Percentiles rank a stretch among this genome's conserved stretches.
These are phyloP conservation scores for Eudemis profundana DNA, from an alignment of 2,888 invertebrate species.

Conservation along the genomic window DNA sequence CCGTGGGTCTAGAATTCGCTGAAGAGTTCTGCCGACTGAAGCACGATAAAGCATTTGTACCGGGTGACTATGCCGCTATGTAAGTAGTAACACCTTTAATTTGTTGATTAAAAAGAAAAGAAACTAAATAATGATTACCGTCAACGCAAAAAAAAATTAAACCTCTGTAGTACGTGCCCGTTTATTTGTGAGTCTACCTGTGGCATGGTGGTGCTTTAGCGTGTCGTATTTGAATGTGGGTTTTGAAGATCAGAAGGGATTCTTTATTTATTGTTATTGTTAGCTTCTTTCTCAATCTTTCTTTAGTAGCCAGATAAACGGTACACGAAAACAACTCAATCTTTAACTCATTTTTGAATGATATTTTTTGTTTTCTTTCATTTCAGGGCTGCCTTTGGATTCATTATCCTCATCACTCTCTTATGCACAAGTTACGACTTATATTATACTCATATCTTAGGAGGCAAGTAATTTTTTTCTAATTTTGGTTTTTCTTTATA, in stretches of 20 bases:
- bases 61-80: slow-evolving; percentile 71
- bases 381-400: slow-evolving; percentile 54
- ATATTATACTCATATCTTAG: slow-evolving; percentile 49
- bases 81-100: slow-evolving; percentile 55
- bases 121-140: too few relatives aligned
- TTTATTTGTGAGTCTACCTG: too few relatives aligned
- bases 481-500: not conserved
- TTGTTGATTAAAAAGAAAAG: not conserved
- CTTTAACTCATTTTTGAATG: too few relatives aligned
- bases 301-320: too few relatives aligned
- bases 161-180: too few relatives aligned
- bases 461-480: slow-evolving; percentile 52
- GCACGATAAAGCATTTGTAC: slow-evolving; percentile 70
- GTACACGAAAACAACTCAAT: too few relatives aligned
- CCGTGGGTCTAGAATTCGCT: slow-evolving; percentile 47
- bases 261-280: too few relatives aligned
- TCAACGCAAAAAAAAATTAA: too few relatives aligned
- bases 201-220: too few relatives aligned
- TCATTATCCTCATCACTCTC: slow-evolving; percentile 56
- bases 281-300: too few relatives aligned
- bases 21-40: slow-evolving; percentile 68
- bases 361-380: not conserved
- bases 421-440: slow-evolving; percentile 65
- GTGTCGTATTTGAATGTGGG: too few relatives aligned
- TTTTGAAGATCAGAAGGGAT: too few relatives aligned